Evolutionary conservation across 64 coral and sea anemone species (phyloP).

Genomic region (Stichodactyla mertensii): DNA sequence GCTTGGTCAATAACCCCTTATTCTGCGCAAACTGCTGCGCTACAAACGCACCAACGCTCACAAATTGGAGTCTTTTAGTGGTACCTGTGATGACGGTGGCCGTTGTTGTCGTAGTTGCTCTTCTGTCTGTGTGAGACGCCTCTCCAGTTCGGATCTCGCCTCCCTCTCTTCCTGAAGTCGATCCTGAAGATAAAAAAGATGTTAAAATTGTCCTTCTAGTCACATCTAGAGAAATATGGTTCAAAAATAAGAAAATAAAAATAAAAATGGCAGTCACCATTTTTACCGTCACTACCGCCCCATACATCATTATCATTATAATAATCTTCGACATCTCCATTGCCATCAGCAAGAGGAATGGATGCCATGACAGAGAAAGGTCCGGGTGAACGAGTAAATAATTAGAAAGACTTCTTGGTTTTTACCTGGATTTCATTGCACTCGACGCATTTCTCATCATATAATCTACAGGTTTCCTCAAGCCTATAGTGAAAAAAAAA

Average conservation of each 20-base stretch:
- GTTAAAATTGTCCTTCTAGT: neutral
- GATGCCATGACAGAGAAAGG: too few relatives aligned
- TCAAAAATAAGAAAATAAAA: neutral
- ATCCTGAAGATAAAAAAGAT: slow-evolving; percentile 1
- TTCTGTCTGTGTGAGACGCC: slow-evolving; percentile 7
- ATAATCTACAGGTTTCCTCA: slow-evolving; percentile 13
- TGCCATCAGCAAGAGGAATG: neutral
- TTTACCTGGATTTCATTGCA: slow-evolving; percentile 13
- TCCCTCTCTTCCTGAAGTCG: slow-evolving; percentile 8
- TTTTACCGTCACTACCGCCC: too few relatives aligned
- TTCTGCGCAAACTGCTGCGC: too few relatives aligned
- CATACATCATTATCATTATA: neutral
- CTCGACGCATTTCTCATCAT: slow-evolving; percentile 12
- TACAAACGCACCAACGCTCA: too few relatives aligned
- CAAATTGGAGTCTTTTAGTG: neutral
- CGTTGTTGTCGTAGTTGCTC: slow-evolving; percentile 4
- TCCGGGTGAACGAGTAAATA: too few relatives aligned
- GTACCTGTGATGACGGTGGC: neutral
- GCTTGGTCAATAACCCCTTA: too few relatives aligned
- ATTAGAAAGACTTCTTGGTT: too few relatives aligned
- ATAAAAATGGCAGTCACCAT: neutral
- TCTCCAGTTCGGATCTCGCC: slow-evolving; percentile 24
- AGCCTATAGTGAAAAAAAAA: neutral
- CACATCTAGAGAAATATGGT: neutral
- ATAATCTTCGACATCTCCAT: neutral